phyloP scores from a whole-genome alignment of 1,140 invertebrate genomes.

The Drosophila kohkoa region DNA sequence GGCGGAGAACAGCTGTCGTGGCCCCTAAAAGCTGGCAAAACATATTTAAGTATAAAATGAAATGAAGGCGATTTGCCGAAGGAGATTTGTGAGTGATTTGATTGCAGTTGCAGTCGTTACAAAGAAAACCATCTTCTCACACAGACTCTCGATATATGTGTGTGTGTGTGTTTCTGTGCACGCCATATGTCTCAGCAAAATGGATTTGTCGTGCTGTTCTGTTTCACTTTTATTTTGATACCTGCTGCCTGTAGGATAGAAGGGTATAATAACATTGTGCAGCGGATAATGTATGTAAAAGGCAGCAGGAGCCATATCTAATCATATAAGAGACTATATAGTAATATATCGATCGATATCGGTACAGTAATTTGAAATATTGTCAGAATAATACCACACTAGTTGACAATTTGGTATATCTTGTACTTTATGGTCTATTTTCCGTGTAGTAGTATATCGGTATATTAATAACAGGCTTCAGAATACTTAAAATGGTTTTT shows the following conservation, averaged over 20 bases:
- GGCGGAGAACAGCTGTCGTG: background rate
- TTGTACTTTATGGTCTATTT: too few relatives aligned
- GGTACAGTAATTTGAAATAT: too few relatives aligned
- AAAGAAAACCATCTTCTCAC: background rate
- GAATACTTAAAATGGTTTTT: too few relatives aligned
- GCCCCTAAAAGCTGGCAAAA: conserved; percentile 3
- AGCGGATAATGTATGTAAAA: too few relatives aligned
- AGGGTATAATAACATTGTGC: background rate
- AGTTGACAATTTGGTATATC: too few relatives aligned
- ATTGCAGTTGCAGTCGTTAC: conserved; percentile 34
- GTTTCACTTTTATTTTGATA: background rate
- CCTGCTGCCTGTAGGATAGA: background rate
- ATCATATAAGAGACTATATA: too few relatives aligned
- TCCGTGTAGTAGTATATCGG: too few relatives aligned
- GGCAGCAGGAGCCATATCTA: too few relatives aligned
- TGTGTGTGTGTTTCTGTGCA: too few relatives aligned
- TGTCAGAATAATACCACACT: too few relatives aligned
- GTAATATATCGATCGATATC: too few relatives aligned
- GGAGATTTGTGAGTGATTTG: conserved; percentile 34
- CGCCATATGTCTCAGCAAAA: background rate
- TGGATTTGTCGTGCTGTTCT: conserved; percentile 1
- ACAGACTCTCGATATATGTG: background rate
- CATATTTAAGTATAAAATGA: conserved; percentile 20
- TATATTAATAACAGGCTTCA: too few relatives aligned
- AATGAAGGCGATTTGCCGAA: conserved; percentile 27